These are phyloP conservation scores for Griposia aprilina DNA, from an alignment of 2,888 invertebrate species.

Conservation along the genomic window DNA sequence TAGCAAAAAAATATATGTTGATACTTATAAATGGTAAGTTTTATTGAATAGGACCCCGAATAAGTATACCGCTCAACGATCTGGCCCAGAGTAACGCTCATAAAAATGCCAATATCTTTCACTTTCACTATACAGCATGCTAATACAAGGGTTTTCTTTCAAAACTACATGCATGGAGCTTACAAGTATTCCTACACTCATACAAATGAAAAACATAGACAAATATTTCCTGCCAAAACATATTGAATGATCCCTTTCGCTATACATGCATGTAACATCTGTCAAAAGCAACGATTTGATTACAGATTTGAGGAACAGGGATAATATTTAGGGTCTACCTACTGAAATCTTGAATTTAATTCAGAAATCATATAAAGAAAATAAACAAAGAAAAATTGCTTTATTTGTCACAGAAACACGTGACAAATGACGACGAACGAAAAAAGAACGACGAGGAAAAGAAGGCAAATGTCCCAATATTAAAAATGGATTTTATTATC, in stretches of 20 bases:
- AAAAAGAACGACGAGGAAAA: not conserved
- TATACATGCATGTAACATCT: conserved; percentile 28
- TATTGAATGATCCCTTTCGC: conserved; percentile 1
- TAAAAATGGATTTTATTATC: not conserved
- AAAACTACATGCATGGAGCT: conserved; percentile 10
- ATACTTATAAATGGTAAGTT: not conserved
- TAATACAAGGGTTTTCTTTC: not conserved
- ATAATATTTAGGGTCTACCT: not conserved
- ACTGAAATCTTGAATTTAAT: not conserved
- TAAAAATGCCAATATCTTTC: not conserved
- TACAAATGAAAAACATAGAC: not conserved
- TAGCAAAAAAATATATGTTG: not conserved
- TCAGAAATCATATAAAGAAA: not conserved
- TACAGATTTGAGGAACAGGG: not conserved
- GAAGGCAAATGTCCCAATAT: not conserved
- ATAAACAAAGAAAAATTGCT: not conserved
- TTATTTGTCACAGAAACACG: not conserved
- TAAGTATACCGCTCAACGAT: not conserved
- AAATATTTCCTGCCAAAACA: not conserved
- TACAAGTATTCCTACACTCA: conserved; percentile 1
- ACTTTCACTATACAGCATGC: conserved; percentile 21
- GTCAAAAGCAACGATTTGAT: not conserved
- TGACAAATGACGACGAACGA: not conserved
- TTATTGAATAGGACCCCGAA: conserved; percentile 15
- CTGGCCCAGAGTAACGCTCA: not conserved